Evolutionary conservation across 2,797 vertebrate species (phyloP), one percentile per base, ranked within the genome.

Genomic region (Otus scops): DNA sequence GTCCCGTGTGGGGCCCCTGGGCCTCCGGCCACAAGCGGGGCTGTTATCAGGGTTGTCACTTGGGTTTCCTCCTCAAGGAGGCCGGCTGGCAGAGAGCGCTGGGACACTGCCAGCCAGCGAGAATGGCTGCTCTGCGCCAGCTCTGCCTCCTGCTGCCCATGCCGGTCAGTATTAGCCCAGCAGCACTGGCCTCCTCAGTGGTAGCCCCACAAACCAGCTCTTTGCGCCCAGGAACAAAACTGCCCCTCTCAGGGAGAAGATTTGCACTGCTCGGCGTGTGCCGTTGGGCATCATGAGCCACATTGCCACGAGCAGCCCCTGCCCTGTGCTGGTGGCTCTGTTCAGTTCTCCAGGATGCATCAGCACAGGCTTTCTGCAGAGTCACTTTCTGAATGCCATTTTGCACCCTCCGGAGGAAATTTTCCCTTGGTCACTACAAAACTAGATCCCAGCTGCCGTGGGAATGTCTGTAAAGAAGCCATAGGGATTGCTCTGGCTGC

Each of bases 21-120:
- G 83, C 76, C 73, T 67, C 57, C 3, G 7, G 91, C 78, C 87
- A 67, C 0, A 1, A 89, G 78, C 78, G 43, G 50, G 59, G 9
- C 13, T 93, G 70, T 89, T 91, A 89, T 74, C 70, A 63, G 78
- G 26, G 27, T 28, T 95, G 82, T 92, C 95, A 91, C 89, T 95
- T 85, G 56, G 64, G 81, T 74, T 96, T 96, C 94, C 95, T 87
- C 71, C 81, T 85, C 78, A 48, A 89, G 8, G 69, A 15, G 41
- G 34, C 87, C 16, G 53, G 60, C 85, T 93, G 87, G 38, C 18
- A 0, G 50, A 13, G 50, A 87, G 63, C 1, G 0, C 81, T 85
- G 94, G 74, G 13, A 0, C 16, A 0, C 16, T 63, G 86, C 76
- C 0, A 0, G 34, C 75, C 74, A 3, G 2, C 2, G 1, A 1